Conservation (phyloP, 2,113 vertebrate species). For the Oncorhynchus mykiss region DNA sequence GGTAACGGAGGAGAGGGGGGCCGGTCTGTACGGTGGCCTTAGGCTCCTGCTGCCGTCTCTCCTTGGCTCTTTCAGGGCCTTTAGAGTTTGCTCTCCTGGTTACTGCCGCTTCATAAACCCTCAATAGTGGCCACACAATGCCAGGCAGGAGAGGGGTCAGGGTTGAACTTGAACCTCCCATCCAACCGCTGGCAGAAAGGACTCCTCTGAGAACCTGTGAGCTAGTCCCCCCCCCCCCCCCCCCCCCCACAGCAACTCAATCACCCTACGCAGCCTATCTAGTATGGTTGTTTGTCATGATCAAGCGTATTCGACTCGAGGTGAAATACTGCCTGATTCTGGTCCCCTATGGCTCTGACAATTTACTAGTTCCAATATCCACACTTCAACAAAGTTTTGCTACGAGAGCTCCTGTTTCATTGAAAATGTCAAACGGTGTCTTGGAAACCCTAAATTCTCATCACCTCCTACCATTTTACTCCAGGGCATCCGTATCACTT, state of each 20-base stretch:
- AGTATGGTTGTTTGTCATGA: background rate
- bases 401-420: background rate
- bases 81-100: constrained; percentile 65
- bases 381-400: background rate
- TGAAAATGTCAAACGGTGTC: background rate
- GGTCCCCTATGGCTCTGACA: background rate
- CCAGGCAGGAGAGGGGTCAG: constrained; percentile 61
- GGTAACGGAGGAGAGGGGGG: constrained; percentile 48
- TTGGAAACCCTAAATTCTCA: background rate
- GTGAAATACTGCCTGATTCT: background rate
- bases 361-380: background rate
- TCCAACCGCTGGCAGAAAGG: constrained; percentile 42
- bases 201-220: constrained; percentile 24
- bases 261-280: constrained; percentile 9
- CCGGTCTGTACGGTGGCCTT: constrained; percentile 30
- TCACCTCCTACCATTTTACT: background rate
- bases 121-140: constrained; percentile 68
- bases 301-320: background rate
- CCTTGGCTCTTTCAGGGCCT: constrained; percentile 56
- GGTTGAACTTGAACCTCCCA: constrained; percentile 69
- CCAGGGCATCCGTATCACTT: background rate
- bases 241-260: constrained; percentile 1
- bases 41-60: constrained; percentile 60
- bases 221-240: no score
- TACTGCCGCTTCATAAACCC: constrained; percentile 74